These are phyloP conservation scores for Cryptocheilus praepositus DNA, from an alignment of 2,888 invertebrate species.

Conservation along the genomic window DNA sequence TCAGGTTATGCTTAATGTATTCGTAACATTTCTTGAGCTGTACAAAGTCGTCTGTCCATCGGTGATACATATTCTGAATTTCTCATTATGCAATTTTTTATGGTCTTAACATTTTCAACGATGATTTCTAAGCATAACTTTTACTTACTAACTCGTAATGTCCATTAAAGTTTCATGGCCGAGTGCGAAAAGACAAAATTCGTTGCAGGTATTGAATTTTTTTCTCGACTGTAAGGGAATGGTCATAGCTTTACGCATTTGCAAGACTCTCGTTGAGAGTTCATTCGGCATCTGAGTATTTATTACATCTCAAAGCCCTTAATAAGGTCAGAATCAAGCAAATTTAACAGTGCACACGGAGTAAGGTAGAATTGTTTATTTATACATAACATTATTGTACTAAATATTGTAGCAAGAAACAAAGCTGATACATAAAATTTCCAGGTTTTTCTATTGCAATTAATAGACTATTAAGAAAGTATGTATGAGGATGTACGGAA, in stretches of 20 bases:
- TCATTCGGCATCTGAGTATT: conserved; percentile 57
- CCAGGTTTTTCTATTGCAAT: conserved; percentile 57
- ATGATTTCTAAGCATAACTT: too few species aligned
- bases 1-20: conserved; percentile 38
- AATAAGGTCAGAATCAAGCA: conserved; percentile 43
- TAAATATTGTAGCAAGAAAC: conserved; percentile 47
- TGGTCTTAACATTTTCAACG: too few species aligned
- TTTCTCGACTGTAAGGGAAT: too few species aligned
- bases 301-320: conserved; percentile 48
- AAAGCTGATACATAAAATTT: conserved; percentile 50
- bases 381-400: conserved; percentile 57
- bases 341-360: conserved; percentile 53
- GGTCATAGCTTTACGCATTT: too few species aligned
- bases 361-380: conserved; percentile 59
- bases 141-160: too few species aligned
- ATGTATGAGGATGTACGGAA: conserved; percentile 44
- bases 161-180: too few species aligned
- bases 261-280: conserved; percentile 32
- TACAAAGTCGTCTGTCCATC: too few species aligned
- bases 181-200: too few species aligned
- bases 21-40: too few species aligned
- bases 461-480: conserved; percentile 35
- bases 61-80: too few species aligned
- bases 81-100: too few species aligned
- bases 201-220: too few species aligned